Percentiles rank a stretch among this genome's conserved stretches.
Evolutionary conservation across 2,797 vertebrate species (phyloP).

Genomic region (Sebastes minor): DNA sequence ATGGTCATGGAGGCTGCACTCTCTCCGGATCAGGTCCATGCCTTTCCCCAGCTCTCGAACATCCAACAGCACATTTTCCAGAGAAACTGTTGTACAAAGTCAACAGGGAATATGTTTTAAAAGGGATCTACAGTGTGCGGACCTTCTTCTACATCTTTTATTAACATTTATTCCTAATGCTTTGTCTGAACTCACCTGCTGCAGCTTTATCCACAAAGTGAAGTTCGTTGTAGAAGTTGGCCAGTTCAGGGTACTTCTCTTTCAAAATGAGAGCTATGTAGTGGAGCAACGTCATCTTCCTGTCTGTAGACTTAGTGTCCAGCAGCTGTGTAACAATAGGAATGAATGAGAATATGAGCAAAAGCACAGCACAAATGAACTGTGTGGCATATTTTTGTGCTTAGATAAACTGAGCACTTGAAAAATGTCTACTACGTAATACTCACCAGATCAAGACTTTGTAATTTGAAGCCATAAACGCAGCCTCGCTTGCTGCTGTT

Average conservation of each 20-base stretch:
- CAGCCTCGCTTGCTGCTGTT: slow-evolving; percentile 97
- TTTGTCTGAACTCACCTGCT: slow-evolving; percentile 81
- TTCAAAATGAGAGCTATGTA: slow-evolving; percentile 95
- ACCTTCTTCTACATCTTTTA: too few species aligned
- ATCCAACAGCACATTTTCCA: slow-evolving; percentile 96
- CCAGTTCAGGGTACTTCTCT: slow-evolving; percentile 93
- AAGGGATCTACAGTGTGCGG: rapidly evolving
- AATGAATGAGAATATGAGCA: neutral
- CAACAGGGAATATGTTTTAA: neutral
- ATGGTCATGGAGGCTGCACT: slow-evolving; percentile 92
- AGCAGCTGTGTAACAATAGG: slow-evolving; percentile 82
- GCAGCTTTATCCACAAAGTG: slow-evolving; percentile 98
- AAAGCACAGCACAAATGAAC: slow-evolving; percentile 2
- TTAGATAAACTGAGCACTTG: neutral
- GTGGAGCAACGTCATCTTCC: slow-evolving; percentile 95
- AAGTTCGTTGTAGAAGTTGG: slow-evolving; percentile 93
- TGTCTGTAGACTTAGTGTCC: slow-evolving; percentile 97
- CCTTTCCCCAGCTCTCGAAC: slow-evolving; percentile 95
- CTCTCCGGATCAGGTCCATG: slow-evolving; percentile 94
- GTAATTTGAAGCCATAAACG: slow-evolving; percentile 96
- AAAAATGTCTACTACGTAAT: neutral
- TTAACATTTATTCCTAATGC: neutral
- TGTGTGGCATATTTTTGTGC: neutral
- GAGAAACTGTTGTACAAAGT: slow-evolving; percentile 85
- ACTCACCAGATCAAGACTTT: slow-evolving; percentile 96